phyloP scores from a whole-genome alignment of 2,888 invertebrate species.

The Conistra vaccinii region DNA sequence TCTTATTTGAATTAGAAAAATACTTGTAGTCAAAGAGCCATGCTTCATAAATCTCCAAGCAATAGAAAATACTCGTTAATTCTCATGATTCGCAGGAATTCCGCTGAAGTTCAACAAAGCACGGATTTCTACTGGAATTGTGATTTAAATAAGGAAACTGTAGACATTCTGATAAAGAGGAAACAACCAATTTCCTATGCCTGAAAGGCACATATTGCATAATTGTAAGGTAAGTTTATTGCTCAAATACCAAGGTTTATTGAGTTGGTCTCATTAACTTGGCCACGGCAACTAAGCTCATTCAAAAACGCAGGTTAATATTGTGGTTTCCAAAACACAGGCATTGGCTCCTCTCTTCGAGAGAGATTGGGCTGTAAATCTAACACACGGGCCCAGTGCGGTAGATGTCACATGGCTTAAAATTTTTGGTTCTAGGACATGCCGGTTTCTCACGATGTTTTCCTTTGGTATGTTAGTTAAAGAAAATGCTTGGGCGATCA shows the following conservation, averaged over 20 bases:
- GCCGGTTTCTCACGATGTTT: too few relatives aligned
- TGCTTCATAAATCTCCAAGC: not conserved
- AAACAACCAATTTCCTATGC: conserved; percentile 74
- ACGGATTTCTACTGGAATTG: conserved; percentile 65
- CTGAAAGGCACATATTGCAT: conserved; percentile 22
- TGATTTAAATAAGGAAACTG: conserved; percentile 74
- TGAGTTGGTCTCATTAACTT: not conserved
- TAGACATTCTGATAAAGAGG: conserved; percentile 66
- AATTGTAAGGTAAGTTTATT: not conserved
- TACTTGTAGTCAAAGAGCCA: not conserved
- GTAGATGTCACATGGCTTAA: too few relatives aligned
- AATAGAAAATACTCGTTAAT: conserved; percentile 11
- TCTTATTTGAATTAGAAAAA: not conserved
- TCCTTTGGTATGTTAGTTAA: not conserved
- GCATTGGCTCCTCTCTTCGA: too few relatives aligned
- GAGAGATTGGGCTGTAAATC: too few relatives aligned
- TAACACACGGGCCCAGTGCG: too few relatives aligned
- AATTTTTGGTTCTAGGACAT: too few relatives aligned
- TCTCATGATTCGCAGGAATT: conserved; percentile 29
- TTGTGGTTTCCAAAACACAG: not conserved
- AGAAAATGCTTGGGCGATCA: not conserved
- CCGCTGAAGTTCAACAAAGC: conserved; percentile 47
- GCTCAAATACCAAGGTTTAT: not conserved
- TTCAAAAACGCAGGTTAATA: not conserved
- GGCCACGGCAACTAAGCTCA: too few relatives aligned